A percentile compares a stretch with the other conserved stretches of the same genome.
phyloP scores from a whole-genome alignment of 2,113 vertebrate genomes.

The Cynoglossus semilaevis region DNA sequence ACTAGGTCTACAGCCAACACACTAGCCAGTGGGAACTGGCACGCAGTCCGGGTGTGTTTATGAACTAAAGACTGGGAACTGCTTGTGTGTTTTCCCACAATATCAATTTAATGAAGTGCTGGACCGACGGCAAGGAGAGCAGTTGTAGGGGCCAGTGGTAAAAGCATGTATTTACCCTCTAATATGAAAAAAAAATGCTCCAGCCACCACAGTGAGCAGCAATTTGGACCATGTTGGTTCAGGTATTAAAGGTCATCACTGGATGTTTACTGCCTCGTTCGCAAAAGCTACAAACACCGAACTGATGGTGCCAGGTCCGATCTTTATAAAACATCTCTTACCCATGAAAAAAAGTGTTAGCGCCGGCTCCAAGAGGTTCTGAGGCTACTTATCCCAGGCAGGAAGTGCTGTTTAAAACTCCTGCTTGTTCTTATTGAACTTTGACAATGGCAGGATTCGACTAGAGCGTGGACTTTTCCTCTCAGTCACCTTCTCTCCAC shows the following conservation, averaged over 20 bases:
- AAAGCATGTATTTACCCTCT: conserved; percentile 50
- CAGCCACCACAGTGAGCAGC: conserved; percentile 22
- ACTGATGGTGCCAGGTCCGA: conserved; percentile 40
- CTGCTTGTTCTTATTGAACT: conserved; percentile 48
- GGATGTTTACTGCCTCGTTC: conserved; percentile 40
- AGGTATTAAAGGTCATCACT: conserved; percentile 44
- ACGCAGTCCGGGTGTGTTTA: conserved; percentile 43
- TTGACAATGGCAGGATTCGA: conserved; percentile 40
- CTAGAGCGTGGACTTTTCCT: conserved; percentile 25
- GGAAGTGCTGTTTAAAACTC: conserved; percentile 30
- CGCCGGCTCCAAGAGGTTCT: conserved; percentile 31
- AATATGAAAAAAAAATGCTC: conserved; percentile 39
- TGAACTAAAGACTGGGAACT: conserved; percentile 50
- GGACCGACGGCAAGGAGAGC: conserved; percentile 45
- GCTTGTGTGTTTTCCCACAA: conserved; percentile 57
- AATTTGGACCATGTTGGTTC: conserved; percentile 45
- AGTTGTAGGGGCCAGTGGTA: conserved; percentile 35
- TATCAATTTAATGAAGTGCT: conserved; percentile 66
- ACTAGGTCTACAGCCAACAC: conserved; percentile 36
- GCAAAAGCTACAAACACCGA: conserved; percentile 51
- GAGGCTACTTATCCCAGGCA: conserved; percentile 21
- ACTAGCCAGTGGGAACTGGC: conserved; percentile 51
- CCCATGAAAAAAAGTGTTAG: conserved; percentile 38
- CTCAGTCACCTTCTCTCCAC: conserved; percentile 35
- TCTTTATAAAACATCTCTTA: conserved; percentile 52